Evolutionary conservation across 2,797 vertebrate genomes (phyloP).

Genomic region (Sebastes cheni): DNA sequence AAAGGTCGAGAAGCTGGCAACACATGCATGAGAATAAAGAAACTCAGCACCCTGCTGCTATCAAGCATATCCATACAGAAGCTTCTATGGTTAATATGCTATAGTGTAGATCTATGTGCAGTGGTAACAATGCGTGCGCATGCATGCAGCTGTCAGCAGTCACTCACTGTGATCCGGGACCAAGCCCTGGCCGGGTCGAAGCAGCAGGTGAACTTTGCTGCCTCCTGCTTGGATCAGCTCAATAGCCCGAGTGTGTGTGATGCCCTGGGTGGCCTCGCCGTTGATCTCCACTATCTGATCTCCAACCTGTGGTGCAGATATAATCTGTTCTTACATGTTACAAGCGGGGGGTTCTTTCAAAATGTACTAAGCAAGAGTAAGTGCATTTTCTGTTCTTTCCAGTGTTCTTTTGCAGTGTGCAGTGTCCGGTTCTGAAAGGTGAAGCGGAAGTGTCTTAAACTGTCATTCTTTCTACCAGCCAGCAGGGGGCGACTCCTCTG

Average conservation of each 20-base stretch:
- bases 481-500: too few relatives aligned
- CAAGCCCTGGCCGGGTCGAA: constrained; percentile 92
- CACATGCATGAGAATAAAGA: constrained; percentile 68
- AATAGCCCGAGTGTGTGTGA: constrained; percentile 97
- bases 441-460: too few relatives aligned
- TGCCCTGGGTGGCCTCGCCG: constrained; percentile 95
- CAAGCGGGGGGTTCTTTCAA: neutral
- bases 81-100: constrained; percentile 35
- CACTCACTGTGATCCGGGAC: constrained; percentile 95
- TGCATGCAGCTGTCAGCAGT: constrained; percentile 5
- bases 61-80: constrained; percentile 51
- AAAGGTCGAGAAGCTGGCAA: constrained; percentile 64
- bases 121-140: constrained; percentile 1
- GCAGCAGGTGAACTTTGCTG: constrained; percentile 91
- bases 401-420: too few relatives aligned
- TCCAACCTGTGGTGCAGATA: constrained; percentile 85
- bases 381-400: neutral
- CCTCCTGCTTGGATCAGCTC: constrained; percentile 98
- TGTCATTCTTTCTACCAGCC: too few relatives aligned
- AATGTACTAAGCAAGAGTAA: neutral
- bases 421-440: too few relatives aligned
- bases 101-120: neutral
- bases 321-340: neutral
- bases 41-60: constrained; percentile 56
- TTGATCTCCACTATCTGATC: constrained; percentile 99